phyloP scores from a whole-genome alignment of 2,797 vertebrate genomes.

The Peromyscus melanophrys region DNA sequence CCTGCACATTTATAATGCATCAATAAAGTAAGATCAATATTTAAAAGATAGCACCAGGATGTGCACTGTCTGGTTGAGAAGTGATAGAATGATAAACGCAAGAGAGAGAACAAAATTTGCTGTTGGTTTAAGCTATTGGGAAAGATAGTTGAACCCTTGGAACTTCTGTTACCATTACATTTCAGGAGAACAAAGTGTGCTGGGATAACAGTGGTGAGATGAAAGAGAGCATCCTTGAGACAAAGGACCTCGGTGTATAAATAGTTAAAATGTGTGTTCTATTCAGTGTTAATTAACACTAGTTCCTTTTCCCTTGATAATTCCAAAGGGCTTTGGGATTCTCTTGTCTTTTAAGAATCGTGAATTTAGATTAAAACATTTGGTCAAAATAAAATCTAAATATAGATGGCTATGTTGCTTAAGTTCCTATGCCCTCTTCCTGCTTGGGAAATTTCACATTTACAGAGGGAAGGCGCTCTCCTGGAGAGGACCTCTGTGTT shows the following conservation, averaged over 20 bases:
- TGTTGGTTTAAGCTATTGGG: background rate
- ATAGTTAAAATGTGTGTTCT: background rate
- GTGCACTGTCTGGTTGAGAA: background rate
- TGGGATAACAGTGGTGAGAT: background rate
- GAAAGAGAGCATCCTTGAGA: background rate
- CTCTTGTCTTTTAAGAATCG: background rate
- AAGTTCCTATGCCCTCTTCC: background rate
- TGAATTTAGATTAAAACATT: background rate
- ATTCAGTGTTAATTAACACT: background rate
- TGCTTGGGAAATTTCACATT: constrained; percentile 1
- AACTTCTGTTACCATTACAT: background rate
- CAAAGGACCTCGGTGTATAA: background rate
- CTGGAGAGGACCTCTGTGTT: background rate
- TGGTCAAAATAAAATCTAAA: background rate
- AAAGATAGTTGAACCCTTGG: background rate
- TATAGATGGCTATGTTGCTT: background rate
- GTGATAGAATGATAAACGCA: background rate
- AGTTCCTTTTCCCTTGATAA: background rate
- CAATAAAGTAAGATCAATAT: background rate
- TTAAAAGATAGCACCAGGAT: background rate
- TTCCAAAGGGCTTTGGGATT: background rate
- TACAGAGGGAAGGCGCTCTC: background rate
- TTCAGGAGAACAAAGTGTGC: background rate
- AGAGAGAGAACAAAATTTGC: background rate
- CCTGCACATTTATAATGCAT: background rate